These are phyloP conservation scores for Esox lucius DNA, from an alignment of 2,797 vertebrate species.

Conservation along the genomic window DNA sequence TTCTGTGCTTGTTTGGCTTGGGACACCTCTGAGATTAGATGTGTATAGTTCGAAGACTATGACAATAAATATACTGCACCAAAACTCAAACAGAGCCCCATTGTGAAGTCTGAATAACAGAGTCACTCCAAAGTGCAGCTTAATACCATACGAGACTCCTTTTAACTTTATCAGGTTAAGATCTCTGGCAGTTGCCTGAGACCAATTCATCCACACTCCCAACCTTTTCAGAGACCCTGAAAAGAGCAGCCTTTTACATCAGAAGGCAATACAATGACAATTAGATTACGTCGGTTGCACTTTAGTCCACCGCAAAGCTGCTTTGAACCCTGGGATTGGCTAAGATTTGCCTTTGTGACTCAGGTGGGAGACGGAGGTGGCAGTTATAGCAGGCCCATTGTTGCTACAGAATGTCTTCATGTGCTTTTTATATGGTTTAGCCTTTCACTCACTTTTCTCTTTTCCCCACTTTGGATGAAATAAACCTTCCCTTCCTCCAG, in stretches of 20 bases:
- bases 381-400: conserved; percentile 65
- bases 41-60: conserved; percentile 44
- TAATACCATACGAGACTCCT: conserved; percentile 70
- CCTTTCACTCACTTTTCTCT: conserved; percentile 42
- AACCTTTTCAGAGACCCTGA: conserved; percentile 62
- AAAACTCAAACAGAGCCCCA: conserved; percentile 52
- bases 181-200: conserved; percentile 59
- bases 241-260: conserved; percentile 74
- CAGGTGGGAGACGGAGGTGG: conserved; percentile 73
- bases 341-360: conserved; percentile 63
- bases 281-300: conserved; percentile 78
- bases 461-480: conserved; percentile 69
- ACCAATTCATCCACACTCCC: conserved; percentile 72
- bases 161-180: conserved; percentile 72
- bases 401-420: conserved; percentile 71
- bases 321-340: conserved; percentile 71
- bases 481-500: conserved; percentile 47
- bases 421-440: conserved; percentile 74
- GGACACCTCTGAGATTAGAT: conserved; percentile 42
- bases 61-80: background rate
- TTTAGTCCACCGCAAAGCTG: conserved; percentile 71
- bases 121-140: conserved; percentile 72
- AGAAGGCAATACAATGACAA: conserved; percentile 79
- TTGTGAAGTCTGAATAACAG: conserved; percentile 69
- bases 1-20: background rate